A percentile compares a stretch with the other conserved stretches of the same genome.
These are phyloP conservation scores for Volucella bombylans DNA, from an alignment of 2,888 invertebrate genomes.

Conservation along the genomic window DNA sequence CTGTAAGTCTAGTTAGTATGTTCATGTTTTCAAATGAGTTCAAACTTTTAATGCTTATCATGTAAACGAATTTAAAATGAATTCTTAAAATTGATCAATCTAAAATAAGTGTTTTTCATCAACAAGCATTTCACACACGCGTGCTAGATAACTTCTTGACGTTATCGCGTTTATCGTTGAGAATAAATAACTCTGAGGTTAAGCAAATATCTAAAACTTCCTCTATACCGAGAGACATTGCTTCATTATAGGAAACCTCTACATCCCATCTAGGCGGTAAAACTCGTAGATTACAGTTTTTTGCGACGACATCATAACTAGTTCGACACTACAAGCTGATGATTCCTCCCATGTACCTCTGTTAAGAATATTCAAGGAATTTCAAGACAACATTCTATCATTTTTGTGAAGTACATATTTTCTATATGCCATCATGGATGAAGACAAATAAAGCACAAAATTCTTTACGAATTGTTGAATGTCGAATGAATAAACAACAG, in stretches of 20 bases:
- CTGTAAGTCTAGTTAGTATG: too few species aligned
- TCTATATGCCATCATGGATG: conserved; percentile 21
- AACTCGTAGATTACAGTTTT: neutral
- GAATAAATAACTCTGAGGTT: neutral
- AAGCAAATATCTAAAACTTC: conserved; percentile 16
- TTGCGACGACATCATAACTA: conserved; percentile 26
- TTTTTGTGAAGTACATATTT: conserved; percentile 1
- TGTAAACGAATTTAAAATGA: too few species aligned
- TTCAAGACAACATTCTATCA: conserved; percentile 44
- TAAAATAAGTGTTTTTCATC: too few species aligned
- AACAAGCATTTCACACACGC: too few species aligned
- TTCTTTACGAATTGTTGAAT: conserved; percentile 62
- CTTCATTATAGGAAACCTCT: neutral
- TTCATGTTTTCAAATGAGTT: too few species aligned
- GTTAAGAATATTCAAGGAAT: conserved; percentile 34
- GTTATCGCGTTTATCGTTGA: too few species aligned
- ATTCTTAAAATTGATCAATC: too few species aligned
- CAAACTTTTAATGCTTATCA: too few species aligned
- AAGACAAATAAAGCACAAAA: conserved; percentile 45
- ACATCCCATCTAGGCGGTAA: neutral
- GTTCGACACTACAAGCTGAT: conserved; percentile 56
- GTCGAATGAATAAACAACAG: conserved; percentile 69
- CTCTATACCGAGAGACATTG: neutral
- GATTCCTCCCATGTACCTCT: conserved; percentile 16
- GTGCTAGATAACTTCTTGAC: too few species aligned